Base-by-base conservation (phyloP, 2,888 invertebrate genomes). In the Agelastica alni region DNA sequence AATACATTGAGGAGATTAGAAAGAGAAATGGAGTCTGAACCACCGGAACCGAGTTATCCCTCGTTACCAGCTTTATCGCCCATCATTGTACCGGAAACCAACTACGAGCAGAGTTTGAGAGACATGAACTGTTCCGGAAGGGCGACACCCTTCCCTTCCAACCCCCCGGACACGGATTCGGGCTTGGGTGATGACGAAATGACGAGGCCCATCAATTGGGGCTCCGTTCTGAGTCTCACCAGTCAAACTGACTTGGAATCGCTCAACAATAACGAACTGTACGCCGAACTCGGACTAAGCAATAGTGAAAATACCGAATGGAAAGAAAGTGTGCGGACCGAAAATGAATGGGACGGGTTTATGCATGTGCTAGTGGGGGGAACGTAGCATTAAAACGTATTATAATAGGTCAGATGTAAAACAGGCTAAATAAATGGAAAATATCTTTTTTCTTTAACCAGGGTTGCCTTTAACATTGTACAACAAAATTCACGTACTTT, bases 191-290 rank as follows among this genome's bases (percentile, higher is more conserved):
- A 89, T 76, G 67, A 67, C 31, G 86, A 88, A 66, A 81, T 83
- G 71, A 86, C 85, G 71, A 85, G 90, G 66, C 85, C 89, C 68
- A 93, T 93, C 77, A 93, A 93, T 79, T 93, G 93, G 93, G 91
- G 93, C 75, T 92, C 92, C 44, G 93, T 93, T 69, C 82, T 93
- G 62, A 91, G 90, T 73, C 83, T 93, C 42, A 89, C 91, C 65
- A 90, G 90, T 63, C 91, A 92, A 72, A 91, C 91, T 57, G 91
- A 91, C 73, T 81, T 92, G 52, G 92, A 92, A 78, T 90, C 91
- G 62, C 77, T 87, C 39, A 87, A 87, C 73, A 87, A 89, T 79
- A 90, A 89, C 78, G 90, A 91, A 79, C 80, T 90, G 65, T 87
- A 87, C 76, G 75, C 75, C 76, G 90, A 91, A 79, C 79, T 89